A percentile compares a stretch with the other conserved stretches of the same genome.
Conservation (phyloP, 2,797 vertebrate genomes). For the Arrhamphus sclerolepis region DNA sequence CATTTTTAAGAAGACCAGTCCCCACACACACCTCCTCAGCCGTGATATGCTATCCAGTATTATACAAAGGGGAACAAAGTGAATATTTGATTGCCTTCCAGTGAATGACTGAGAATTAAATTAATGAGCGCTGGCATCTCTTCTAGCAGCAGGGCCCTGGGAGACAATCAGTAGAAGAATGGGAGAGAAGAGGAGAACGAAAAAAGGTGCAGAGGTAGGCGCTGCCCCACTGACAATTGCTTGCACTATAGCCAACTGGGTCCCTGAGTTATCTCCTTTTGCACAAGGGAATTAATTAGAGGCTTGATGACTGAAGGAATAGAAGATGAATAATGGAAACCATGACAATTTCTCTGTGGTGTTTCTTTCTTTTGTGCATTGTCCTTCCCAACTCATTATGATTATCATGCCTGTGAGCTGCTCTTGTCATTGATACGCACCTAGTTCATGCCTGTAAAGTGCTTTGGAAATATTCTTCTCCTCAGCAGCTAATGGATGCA, state of each 20-base stretch:
- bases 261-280: constrained; percentile 16
- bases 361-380: constrained; percentile 18
- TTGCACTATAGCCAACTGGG: constrained; percentile 14
- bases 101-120: constrained; percentile 18
- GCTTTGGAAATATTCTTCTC: constrained; percentile 36
- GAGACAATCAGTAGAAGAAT: constrained; percentile 24
- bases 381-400: constrained; percentile 13
- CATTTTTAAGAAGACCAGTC: no score
- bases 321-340: constrained; percentile 47
- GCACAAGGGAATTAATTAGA: constrained; percentile 56
- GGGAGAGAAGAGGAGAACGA: constrained; percentile 1
- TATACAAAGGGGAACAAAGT: constrained; percentile 36
- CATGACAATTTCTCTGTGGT: constrained; percentile 6
- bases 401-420: constrained; percentile 17
- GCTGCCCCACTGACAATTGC: constrained; percentile 35
- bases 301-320: constrained; percentile 40
- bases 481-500: constrained; percentile 48
- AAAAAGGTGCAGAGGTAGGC: constrained; percentile 38
- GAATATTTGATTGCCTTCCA: constrained; percentile 31
- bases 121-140: constrained; percentile 2
- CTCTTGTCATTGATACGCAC: constrained; percentile 19
- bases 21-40: neutral
- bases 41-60: constrained; percentile 11
- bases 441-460: constrained; percentile 10
- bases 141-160: neutral